These are phyloP conservation scores for Pao palembangensis DNA, from an alignment of 2,113 vertebrate genomes.

Conservation along the genomic window DNA sequence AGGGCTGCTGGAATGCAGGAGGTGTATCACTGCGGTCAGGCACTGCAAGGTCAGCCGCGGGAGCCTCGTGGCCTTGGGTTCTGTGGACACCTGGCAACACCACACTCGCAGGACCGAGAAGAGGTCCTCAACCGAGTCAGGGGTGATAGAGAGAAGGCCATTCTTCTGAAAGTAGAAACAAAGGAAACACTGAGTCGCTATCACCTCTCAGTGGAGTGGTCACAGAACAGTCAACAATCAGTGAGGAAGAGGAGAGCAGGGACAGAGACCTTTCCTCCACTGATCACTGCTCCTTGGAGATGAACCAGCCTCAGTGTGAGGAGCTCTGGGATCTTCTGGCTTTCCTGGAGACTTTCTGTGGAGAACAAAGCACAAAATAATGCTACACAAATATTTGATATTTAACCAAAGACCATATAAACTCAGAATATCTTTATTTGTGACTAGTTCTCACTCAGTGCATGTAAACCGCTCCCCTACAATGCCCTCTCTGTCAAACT, in stretches of 20 bases:
- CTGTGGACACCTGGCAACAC: conserved; percentile 44
- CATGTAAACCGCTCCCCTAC: background rate
- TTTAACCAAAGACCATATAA: no score
- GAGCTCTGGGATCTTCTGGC: conserved; percentile 71
- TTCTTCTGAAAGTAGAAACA: conserved; percentile 77
- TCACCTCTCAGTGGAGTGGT: conserved; percentile 11
- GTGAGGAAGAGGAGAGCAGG: conserved; percentile 9
- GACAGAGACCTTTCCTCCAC: conserved; percentile 83
- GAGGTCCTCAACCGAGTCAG: conserved; percentile 78
- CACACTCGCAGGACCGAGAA: conserved; percentile 79
- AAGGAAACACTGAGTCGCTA: background rate
- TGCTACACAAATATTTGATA: no score
- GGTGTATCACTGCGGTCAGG: conserved; percentile 83
- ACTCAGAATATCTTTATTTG: no score
- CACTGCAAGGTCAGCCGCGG: conserved; percentile 72
- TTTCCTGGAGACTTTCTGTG: conserved; percentile 80
- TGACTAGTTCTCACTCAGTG: no score
- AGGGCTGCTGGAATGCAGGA: conserved; percentile 83
- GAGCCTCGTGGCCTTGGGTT: conserved; percentile 48
- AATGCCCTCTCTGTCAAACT: background rate
- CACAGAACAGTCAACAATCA: background rate
- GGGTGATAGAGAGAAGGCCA: conserved; percentile 80
- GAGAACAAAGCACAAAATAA: background rate
- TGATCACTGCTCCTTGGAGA: conserved; percentile 86
- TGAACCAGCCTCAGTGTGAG: conserved; percentile 83